Conservation (phyloP, 2,797 vertebrate species). For the Anguilla anguilla region DNA sequence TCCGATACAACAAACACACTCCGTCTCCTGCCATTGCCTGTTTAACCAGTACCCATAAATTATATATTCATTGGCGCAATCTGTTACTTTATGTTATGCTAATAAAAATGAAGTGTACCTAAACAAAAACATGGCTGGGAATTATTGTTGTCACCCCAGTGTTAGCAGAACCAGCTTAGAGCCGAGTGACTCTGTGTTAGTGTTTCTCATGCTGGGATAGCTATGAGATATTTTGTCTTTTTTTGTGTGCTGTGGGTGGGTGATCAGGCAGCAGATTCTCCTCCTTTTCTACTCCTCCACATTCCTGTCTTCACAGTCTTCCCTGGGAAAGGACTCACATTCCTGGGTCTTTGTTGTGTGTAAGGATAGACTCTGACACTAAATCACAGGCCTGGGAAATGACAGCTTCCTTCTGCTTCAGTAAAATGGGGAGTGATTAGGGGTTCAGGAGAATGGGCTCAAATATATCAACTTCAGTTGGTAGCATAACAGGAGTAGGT, state of each 20-base stretch:
- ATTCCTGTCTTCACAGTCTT: slow-evolving; percentile 56
- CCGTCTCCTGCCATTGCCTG: background rate
- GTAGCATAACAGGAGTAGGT: background rate
- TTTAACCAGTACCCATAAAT: background rate
- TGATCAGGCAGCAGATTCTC: slow-evolving; percentile 42
- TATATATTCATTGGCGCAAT: background rate
- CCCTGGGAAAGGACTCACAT: slow-evolving; percentile 51
- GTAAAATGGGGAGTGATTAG: slow-evolving; percentile 18
- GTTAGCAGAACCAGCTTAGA: slow-evolving; percentile 60
- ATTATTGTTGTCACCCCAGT: slow-evolving; percentile 67
- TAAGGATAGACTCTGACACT: slow-evolving; percentile 42
- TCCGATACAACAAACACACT: background rate
- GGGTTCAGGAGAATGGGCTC: background rate
- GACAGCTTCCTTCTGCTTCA: background rate
- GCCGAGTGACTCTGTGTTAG: slow-evolving; percentile 37
- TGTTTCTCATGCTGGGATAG: slow-evolving; percentile 58
- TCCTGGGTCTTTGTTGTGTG: slow-evolving; percentile 56
- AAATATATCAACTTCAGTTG: background rate
- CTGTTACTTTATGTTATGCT: background rate
- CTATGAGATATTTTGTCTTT: slow-evolving; percentile 41
- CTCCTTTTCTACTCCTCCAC: slow-evolving; percentile 52
- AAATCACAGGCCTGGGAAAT: background rate
- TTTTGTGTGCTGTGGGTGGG: slow-evolving; percentile 22
- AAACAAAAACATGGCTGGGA: background rate
- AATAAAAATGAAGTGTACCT: slow-evolving; percentile 1